Evolutionary conservation across 2,888 invertebrate species (phyloP), one percentile per base, ranked within the genome.

Genomic region (Stenolophus ochropezus): DNA sequence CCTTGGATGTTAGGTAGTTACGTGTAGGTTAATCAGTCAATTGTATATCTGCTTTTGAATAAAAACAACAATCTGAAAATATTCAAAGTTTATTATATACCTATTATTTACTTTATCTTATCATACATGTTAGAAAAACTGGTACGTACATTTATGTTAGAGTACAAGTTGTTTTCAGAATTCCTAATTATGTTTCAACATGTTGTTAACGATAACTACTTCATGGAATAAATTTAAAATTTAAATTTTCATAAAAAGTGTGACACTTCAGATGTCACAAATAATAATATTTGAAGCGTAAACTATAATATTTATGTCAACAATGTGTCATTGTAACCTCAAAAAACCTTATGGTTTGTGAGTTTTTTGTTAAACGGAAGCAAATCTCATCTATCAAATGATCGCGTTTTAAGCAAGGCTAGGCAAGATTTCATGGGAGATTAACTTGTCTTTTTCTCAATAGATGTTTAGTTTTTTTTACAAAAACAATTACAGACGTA

Each of bases 341-440:
- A 49, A 49, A 49, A 49, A 49, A 16, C n/a, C n/a, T n/a, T 49
- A 1, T 49, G 8, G 16, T 49, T 4, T 47, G 8, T 47, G 6
- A 5, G 49, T 49, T 56, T 58, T 58, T 58, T 23, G 58, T 23
- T n/a, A 1, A 69, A 27, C 69, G 69, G 69, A 69, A 69, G 42
- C 69, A 16, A 33, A 18, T 69, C 27, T 27, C 27, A 16, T 42
- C 69, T 33, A 69, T 69, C 27, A 69, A 27, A 69, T n/a, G 27
- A 69, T 33, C 69, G 33, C 14, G 27, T 27, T 69, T 69, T 33
- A 6, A 69, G 33, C 69, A 42, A 69, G 69, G 69, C 16, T 33
- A 69, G 18, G 27, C 69, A 18, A 69, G 33, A 69, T 33, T 69
- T 69, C 69, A 69, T 69, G 69, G 69, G 69, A 69, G 18, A 33